Conservation (phyloP, 2,113 vertebrate species). For the Hipposideros armiger region DNA sequence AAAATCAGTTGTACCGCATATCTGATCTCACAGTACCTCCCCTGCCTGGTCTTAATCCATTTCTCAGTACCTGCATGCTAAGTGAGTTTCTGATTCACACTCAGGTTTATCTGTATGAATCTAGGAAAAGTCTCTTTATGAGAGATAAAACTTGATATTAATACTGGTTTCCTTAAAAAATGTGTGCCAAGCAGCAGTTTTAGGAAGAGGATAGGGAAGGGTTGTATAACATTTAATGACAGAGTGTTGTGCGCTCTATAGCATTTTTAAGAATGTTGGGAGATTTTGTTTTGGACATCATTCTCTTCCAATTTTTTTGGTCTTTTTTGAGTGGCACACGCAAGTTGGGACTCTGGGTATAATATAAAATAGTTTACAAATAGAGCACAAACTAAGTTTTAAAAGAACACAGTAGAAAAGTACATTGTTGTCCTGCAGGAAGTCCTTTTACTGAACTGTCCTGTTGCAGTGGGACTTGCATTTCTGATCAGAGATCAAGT, state of each 20-base stretch:
- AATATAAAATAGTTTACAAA: constrained; percentile 11
- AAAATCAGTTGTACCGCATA: neutral
- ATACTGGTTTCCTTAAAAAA: constrained; percentile 21
- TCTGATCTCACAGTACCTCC: neutral
- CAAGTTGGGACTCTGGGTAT: neutral
- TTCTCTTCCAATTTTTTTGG: neutral
- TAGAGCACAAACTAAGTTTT: constrained; percentile 29
- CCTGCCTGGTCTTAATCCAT: neutral
- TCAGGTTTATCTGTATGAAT: neutral
- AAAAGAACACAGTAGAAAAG: neutral
- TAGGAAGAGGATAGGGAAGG: neutral
- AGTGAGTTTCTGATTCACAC: neutral
- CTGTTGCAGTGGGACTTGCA: neutral
- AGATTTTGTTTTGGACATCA: neutral
- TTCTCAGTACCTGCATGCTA: neutral
- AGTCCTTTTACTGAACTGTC: neutral
- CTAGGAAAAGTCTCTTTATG: constrained; percentile 39
- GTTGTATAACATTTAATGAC: neutral
- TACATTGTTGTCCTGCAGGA: neutral
- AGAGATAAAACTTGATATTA: neutral
- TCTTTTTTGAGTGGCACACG: neutral
- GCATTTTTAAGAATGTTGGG: neutral
- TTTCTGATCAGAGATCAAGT: neutral
- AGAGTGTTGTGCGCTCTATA: neutral
- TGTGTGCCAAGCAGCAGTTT: neutral